Percentiles rank a stretch among this genome's conserved stretches.
Evolutionary conservation across 2,113 vertebrate genomes (phyloP).

Genomic region (Myiagra hebetior): DNA sequence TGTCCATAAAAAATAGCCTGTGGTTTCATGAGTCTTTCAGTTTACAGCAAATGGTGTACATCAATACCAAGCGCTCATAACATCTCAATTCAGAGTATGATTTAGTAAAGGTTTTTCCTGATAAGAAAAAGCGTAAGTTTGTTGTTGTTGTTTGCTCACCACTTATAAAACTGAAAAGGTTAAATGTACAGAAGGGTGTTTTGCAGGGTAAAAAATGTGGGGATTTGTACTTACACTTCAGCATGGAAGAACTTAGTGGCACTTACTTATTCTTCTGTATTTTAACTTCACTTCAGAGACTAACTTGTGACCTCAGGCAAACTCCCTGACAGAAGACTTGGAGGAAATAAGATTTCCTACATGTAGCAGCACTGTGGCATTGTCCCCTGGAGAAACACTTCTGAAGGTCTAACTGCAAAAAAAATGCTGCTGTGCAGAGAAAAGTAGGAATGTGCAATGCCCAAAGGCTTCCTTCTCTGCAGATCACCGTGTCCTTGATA

Average conservation of each 20-base stretch:
- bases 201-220: not conserved
- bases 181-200: not conserved
- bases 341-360: not conserved
- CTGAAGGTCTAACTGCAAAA: not conserved
- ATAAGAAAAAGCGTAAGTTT: not conserved
- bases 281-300: not conserved
- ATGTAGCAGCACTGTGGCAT: not conserved
- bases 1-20: not conserved
- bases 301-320: not conserved
- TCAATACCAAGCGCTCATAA: not conserved
- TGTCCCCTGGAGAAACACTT: not conserved
- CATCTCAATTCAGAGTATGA: not conserved
- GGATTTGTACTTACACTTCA: not conserved
- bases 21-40: not conserved
- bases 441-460: not conserved
- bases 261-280: not conserved
- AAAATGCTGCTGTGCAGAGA: not conserved
- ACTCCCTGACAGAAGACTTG: not conserved
- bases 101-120: not conserved
- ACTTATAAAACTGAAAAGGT: not conserved
- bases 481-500: fast-evolving
- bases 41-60: not conserved
- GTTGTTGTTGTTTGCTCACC: not conserved
- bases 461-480: not conserved
- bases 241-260: not conserved